A percentile compares a stretch with the other conserved stretches of the same genome.
Evolutionary conservation across 2,113 vertebrate species (phyloP).

Genomic region (Shinisaurus crocodilurus): DNA sequence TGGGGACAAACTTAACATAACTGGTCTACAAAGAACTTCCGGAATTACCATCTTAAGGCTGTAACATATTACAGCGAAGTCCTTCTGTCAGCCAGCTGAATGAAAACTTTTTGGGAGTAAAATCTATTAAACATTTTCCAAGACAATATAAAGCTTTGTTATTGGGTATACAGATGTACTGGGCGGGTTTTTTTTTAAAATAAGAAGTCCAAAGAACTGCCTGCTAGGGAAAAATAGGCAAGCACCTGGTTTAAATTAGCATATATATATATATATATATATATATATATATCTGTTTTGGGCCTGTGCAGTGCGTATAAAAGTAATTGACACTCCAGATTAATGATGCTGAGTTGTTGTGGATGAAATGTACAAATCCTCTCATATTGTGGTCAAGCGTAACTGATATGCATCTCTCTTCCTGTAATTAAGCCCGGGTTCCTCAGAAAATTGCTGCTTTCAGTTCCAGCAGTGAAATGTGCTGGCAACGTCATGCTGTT

Average conservation of each 20-base stretch:
- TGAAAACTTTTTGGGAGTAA: neutral
- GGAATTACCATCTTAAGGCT: neutral
- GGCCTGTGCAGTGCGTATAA: neutral
- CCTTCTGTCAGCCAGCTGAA: neutral
- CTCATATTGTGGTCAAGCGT: conserved; percentile 18
- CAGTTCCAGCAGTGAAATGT: neutral
- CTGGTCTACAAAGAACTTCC: neutral
- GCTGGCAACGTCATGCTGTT: neutral
- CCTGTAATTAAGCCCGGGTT: conserved; percentile 5
- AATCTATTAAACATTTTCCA: neutral
- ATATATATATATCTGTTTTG: neutral
- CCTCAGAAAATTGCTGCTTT: accelerated
- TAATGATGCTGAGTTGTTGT: neutral
- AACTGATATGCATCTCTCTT: conserved; percentile 38
- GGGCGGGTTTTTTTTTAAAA: neutral
- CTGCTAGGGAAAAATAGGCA: neutral
- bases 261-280: neutral
- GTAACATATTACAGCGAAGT: neutral
- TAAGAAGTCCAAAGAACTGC: neutral
- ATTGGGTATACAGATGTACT: neutral
- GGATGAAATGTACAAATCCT: conserved; percentile 14
- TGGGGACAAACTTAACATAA: neutral
- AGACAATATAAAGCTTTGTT: neutral
- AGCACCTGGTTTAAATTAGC: conserved; percentile 31
- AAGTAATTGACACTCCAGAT: conserved; percentile 33